phyloP scores from a whole-genome alignment of 1,140 invertebrate species.

The Acromyrmex heyeri region DNA sequence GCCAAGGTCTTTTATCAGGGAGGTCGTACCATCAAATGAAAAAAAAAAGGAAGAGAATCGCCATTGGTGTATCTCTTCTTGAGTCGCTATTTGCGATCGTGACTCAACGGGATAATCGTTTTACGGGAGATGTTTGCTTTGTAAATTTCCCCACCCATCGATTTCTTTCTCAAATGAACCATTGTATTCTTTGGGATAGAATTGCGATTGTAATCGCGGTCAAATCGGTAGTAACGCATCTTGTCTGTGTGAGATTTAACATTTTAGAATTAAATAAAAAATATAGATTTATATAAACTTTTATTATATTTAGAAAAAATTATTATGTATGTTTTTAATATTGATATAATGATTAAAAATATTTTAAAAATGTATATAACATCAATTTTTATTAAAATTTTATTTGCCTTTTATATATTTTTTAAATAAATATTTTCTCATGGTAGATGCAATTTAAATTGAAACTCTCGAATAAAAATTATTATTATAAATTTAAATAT shows the following conservation, averaged over 20 bases:
- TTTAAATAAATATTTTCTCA: background rate
- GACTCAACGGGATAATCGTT: constrained; percentile 50
- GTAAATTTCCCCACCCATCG: background rate
- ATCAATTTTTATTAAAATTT: constrained; percentile 5
- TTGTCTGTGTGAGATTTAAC: background rate
- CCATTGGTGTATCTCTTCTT: constrained; percentile 26
- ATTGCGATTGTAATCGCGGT: background rate
- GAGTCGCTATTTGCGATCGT: constrained; percentile 45
- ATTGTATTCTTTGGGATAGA: constrained; percentile 27
- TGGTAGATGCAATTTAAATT: background rate
- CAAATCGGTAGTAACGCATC: background rate
- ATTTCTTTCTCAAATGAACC: constrained; percentile 23
- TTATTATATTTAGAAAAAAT: background rate
- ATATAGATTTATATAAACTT: background rate
- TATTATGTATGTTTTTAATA: background rate
- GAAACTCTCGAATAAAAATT: background rate
- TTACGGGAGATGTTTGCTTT: constrained; percentile 23
- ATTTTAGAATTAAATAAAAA: background rate
- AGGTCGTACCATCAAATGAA: constrained; percentile 26
- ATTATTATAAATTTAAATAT: constrained; percentile 4
- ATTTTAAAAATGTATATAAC: background rate
- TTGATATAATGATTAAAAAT: background rate
- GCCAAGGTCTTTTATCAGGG: constrained; percentile 62
- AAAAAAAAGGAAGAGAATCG: background rate
- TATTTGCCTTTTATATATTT: background rate